Percentiles rank a stretch among this genome's conserved stretches.
These are phyloP conservation scores for Asteroscopus sphinx DNA, from an alignment of 2,888 invertebrate species.

Conservation along the genomic window DNA sequence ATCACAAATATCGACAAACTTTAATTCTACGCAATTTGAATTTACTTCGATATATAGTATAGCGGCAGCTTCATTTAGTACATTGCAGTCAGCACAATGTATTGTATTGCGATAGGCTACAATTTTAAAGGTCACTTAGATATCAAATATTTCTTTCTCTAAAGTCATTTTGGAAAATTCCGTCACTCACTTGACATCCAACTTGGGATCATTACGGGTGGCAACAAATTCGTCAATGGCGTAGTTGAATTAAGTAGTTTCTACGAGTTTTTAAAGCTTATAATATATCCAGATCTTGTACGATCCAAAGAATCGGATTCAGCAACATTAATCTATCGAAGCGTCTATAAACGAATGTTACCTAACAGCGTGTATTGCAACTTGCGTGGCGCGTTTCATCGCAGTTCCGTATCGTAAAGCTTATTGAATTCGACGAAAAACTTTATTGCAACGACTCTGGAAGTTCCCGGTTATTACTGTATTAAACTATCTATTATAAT, in stretches of 20 bases:
- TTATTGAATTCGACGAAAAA: slow-evolving; percentile 70
- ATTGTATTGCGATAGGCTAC: slow-evolving; percentile 7
- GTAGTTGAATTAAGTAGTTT: too few species aligned
- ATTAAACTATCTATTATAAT: slow-evolving; percentile 56
- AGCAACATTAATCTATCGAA: slow-evolving; percentile 53
- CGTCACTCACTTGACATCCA: not conserved
- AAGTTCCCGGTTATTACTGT: slow-evolving; percentile 73
- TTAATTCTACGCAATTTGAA: not conserved
- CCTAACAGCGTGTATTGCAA: slow-evolving; percentile 50
- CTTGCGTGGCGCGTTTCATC: slow-evolving; percentile 46
- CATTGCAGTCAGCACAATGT: too few species aligned
- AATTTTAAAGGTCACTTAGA: not conserved
- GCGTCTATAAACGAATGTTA: slow-evolving; percentile 59
- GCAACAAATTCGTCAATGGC: not conserved
- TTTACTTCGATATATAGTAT: not conserved
- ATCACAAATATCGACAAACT: too few species aligned
- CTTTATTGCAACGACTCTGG: slow-evolving; percentile 73
- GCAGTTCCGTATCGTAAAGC: slow-evolving; percentile 58
- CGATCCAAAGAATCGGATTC: slow-evolving; percentile 51
- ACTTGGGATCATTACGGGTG: not conserved
- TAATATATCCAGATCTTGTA: slow-evolving; percentile 17
- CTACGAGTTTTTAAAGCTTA: not conserved
- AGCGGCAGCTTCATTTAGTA: not conserved
- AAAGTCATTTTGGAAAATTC: not conserved
- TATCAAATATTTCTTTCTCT: not conserved